Percentiles rank a stretch among this genome's conserved stretches.
Conservation (phyloP, 2,797 vertebrate species). For the Babyrousa celebensis region DNA sequence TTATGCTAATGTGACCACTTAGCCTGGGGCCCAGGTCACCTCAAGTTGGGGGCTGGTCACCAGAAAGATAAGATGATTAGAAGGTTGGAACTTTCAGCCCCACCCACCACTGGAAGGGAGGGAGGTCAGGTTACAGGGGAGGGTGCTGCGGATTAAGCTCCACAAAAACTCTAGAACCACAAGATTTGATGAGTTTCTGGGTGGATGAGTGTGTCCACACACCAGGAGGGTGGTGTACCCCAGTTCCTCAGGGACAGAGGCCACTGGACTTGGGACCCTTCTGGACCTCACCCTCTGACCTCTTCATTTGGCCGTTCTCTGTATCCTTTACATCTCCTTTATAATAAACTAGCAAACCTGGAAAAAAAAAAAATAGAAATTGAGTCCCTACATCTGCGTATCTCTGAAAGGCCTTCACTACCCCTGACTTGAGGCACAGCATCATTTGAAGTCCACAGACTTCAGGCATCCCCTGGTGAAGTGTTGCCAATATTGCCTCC, state of each 20-base stretch:
- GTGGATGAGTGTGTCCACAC: background rate
- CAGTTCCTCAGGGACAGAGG: background rate
- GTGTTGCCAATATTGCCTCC: background rate
- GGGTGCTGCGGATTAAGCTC: background rate
- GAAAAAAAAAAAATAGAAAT: too few species aligned
- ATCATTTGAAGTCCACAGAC: background rate
- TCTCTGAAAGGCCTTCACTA: background rate
- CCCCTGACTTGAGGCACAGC: background rate
- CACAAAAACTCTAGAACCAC: background rate
- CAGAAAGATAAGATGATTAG: background rate
- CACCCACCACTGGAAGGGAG: background rate
- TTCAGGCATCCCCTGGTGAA: background rate
- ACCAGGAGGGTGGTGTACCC: background rate
- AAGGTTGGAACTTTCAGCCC: background rate
- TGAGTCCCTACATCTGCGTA: background rate
- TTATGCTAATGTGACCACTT: background rate
- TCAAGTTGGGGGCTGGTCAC: background rate
- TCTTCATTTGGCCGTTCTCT: background rate
- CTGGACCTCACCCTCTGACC: background rate
- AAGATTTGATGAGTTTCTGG: background rate
- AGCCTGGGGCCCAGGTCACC: background rate
- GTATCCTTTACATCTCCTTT: background rate
- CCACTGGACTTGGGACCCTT: background rate
- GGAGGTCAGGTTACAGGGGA: too few species aligned
- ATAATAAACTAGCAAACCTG: background rate